phyloP scores from a whole-genome alignment of 2,888 invertebrate genomes.

The Podabrus alpinus region DNA sequence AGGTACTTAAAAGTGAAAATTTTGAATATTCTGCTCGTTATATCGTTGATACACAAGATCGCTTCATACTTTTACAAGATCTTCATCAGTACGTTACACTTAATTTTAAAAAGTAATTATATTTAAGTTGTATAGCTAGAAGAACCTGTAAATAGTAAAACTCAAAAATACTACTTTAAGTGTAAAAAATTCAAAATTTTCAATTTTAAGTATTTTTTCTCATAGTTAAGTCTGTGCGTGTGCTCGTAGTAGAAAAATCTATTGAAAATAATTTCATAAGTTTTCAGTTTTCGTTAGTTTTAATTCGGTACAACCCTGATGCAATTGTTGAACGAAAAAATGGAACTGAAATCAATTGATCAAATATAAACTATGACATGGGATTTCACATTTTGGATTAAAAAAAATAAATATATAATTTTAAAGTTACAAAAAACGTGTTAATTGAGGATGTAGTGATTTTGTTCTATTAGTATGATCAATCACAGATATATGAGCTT shows the following conservation, averaged over 20 bases:
- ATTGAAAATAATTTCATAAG: not conserved
- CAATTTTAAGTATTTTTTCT: not conserved
- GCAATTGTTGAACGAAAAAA: no score
- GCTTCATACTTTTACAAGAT: not conserved
- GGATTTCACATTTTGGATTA: no score
- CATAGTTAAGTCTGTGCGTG: not conserved
- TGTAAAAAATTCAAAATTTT: slow-evolving; percentile 2
- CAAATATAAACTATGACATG: no score
- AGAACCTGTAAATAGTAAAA: not conserved
- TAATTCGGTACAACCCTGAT: no score
- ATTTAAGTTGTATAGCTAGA: not conserved
- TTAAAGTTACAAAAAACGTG: not conserved
- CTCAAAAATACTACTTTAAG: not conserved
- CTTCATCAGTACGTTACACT: not conserved
- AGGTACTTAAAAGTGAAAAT: slow-evolving; percentile 4
- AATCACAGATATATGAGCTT: not conserved
- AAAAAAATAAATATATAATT: no score
- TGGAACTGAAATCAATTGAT: no score
- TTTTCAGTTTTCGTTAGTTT: not conserved
- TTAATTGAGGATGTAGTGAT: not conserved
- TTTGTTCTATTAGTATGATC: not conserved
- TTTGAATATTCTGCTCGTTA: slow-evolving; percentile 26
- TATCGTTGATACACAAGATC: slow-evolving; percentile 11
- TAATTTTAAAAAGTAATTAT: not conserved
- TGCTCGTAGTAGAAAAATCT: not conserved